Base-by-base conservation (phyloP, 2,797 vertebrate species). In the Arrhamphus sclerolepis region DNA sequence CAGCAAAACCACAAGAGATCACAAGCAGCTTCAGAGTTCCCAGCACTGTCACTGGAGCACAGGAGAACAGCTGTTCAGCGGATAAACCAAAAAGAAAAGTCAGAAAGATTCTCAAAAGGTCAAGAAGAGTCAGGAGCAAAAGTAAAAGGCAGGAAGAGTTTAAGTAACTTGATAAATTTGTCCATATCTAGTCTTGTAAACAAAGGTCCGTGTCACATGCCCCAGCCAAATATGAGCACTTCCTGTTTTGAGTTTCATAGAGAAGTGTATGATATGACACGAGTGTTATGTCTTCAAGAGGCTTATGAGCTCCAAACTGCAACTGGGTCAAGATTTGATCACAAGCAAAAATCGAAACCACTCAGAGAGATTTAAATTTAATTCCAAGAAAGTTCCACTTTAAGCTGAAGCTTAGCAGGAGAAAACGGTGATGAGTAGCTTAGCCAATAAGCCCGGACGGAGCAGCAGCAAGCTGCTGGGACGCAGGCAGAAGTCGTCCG, bases 201-300 rank as follows among this genome's bases (percentile, higher is more conserved):
- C 31, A 7, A 31, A 62, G 7, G 48, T 10, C 17, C 10, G 54
- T 2, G 54, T 56, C 72, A 72, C 50, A 53, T 19, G 43, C 18
- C 39, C 21, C 21, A 14, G 48, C 24, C 51, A 14, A 62, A 55
- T 24, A 50, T 63, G 56, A 40, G 3, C 3, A 70, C 70, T 88
- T 90, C 87, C 85, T 85, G 70, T 82, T 89, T 64, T 55, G 18
- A 76, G 73, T 87, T 86, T 86, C 82, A 80, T 40, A 66, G 67
- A 82, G 81, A 88, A 85, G 70, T 67, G n/a, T 38, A 34, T 39
- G 47, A 81, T 65, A 65, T 76, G 19, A 81, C 68, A 75, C 49
- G 31, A 7, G 8, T 8, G 17, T 13, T 34, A 3, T 11, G 31
- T 34, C 31, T 34, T 34, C 11, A 34, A 60, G 70, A 43, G 5